Percentiles rank a stretch among this genome's conserved stretches.
Conservation (phyloP, 2,888 invertebrate genomes). For the Litoditis marina region DNA sequence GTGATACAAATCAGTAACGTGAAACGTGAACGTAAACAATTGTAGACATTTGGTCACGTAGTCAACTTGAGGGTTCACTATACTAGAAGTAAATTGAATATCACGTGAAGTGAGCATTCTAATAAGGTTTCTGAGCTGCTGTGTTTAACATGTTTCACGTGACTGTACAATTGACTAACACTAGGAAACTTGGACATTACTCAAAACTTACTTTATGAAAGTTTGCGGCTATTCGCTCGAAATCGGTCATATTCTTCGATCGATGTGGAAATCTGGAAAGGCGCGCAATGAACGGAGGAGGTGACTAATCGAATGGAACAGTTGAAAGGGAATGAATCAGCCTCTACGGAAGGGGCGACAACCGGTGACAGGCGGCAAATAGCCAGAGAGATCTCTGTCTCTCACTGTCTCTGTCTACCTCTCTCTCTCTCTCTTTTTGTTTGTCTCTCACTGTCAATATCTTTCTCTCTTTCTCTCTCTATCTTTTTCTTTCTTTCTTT, state of each 20-base stretch:
- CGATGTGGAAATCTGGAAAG: not conserved
- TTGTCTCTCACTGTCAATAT: too few species aligned
- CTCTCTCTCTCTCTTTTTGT: too few species aligned
- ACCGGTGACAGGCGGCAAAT: not conserved
- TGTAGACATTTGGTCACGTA: not conserved
- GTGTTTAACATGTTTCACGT: too few species aligned
- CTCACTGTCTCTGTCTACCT: too few species aligned
- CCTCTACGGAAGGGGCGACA: too few species aligned
- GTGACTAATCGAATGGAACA: not conserved
- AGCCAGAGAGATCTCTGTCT: conserved; percentile 3
- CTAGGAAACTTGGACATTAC: not conserved
- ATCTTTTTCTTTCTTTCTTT: too few species aligned
- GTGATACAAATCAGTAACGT: too few species aligned
- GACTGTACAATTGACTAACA: too few species aligned
- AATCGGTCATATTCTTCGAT: not conserved
- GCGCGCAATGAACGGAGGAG: not conserved
- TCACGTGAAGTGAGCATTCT: not conserved
- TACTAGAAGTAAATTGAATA: too few species aligned
- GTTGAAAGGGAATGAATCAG: not conserved
- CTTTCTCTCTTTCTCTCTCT: not conserved
- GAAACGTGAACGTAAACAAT: not conserved
- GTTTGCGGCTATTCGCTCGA: not conserved
- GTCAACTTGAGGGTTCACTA: not conserved
- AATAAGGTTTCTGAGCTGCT: not conserved
- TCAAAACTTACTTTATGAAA: not conserved